phyloP scores from a whole-genome alignment of 2,113 vertebrate species.

The Rhodinocichla rosea region DNA sequence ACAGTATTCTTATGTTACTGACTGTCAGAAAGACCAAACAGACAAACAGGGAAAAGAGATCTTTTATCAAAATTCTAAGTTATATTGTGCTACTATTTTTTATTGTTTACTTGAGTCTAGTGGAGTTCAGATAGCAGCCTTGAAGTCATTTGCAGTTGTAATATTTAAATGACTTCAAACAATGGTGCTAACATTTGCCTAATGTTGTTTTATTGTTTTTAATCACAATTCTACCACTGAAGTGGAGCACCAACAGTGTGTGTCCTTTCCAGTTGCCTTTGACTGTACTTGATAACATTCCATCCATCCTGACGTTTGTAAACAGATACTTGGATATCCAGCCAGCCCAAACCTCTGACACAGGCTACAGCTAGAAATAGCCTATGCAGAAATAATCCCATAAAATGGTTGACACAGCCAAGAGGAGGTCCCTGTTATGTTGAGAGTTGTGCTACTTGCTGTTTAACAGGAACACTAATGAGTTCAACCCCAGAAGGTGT shows the following conservation, averaged over 20 bases:
- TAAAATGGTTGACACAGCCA: not conserved
- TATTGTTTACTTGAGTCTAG: not conserved
- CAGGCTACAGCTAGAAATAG: not conserved
- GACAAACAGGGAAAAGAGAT: not conserved
- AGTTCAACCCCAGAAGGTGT: not conserved
- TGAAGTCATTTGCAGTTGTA: not conserved
- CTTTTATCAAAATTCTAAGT: not conserved
- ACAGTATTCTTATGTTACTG: not conserved
- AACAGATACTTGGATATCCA: slow-evolving; percentile 15
- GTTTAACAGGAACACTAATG: not conserved
- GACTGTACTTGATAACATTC: slow-evolving; percentile 2
- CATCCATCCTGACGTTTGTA: not conserved
- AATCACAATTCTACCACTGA: not conserved
- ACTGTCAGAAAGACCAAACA: not conserved
- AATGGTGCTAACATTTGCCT: not conserved
- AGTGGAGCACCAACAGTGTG: not conserved
- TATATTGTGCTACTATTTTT: not conserved
- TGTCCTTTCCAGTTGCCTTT: not conserved
- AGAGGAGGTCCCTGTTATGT: not conserved
- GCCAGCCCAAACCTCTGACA: not conserved
- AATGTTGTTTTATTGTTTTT: not conserved
- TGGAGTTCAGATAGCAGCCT: not conserved
- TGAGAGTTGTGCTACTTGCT: not conserved
- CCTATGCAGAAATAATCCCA: not conserved
- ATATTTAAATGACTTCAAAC: not conserved